phyloP scores from a whole-genome alignment of 2,888 invertebrate species.

The Microplitis manilae region DNA sequence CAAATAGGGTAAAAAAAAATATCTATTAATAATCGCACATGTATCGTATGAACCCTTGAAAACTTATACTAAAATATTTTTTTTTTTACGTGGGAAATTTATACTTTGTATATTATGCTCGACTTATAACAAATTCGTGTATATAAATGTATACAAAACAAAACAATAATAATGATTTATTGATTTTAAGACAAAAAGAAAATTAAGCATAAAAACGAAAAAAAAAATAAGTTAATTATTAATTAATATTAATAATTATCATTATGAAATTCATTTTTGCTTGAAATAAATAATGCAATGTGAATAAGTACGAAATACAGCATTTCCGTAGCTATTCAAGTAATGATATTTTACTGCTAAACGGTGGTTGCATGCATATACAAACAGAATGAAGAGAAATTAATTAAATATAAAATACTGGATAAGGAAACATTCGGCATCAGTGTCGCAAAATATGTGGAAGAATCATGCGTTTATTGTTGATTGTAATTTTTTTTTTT shows the following conservation, averaged over 20 bases:
- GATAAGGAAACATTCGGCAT: constrained; percentile 50
- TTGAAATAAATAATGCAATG: constrained; percentile 20
- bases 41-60: constrained; percentile 31
- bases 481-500: constrained; percentile 54
- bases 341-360: constrained; percentile 53
- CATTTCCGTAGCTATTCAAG: constrained; percentile 53
- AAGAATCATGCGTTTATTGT: constrained; percentile 58
- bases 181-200: not conserved
- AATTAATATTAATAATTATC: constrained; percentile 17
- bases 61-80: not conserved
- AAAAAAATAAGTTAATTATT: not conserved
- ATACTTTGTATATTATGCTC: constrained; percentile 21
- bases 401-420: constrained; percentile 47
- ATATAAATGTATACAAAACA: constrained; percentile 1
- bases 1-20: constrained; percentile 1
- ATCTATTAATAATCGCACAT: constrained; percentile 36
- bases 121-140: not conserved
- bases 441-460: constrained; percentile 55
- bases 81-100: constrained; percentile 6
- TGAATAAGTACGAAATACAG: constrained; percentile 51
- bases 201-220: constrained; percentile 12
- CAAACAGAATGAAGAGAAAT: constrained; percentile 50
- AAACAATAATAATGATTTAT: constrained; percentile 10
- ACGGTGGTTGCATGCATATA: constrained; percentile 62
- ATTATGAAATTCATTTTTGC: constrained; percentile 13